Conservation (phyloP, 1,140 invertebrate species). For the Liolophura sinensis region DNA sequence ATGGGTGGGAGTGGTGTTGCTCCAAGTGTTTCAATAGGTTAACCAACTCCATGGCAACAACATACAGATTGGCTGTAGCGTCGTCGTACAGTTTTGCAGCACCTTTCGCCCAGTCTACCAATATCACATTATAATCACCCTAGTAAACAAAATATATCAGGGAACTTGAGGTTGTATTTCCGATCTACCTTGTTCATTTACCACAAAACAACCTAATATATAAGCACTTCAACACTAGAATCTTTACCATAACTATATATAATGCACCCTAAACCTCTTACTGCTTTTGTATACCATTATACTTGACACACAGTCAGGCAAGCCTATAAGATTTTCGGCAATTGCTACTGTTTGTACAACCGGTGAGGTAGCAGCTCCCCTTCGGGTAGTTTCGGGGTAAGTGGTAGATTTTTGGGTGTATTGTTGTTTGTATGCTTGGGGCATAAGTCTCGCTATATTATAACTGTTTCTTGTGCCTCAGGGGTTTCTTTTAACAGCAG, state of each 20-base stretch:
- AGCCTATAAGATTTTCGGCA: no score
- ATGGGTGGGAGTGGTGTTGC: constrained; percentile 5
- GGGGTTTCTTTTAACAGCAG: no score
- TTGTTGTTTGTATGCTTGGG: no score
- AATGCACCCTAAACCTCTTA: neutral
- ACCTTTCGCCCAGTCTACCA: constrained; percentile 92
- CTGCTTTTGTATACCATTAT: neutral
- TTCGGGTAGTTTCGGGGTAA: no score
- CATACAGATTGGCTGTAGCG: constrained; percentile 86
- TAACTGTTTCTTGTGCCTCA: no score
- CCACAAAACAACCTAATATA: neutral
- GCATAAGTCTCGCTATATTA: no score
- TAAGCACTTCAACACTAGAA: neutral
- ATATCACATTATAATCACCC: constrained; percentile 74
- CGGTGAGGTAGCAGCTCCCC: no score
- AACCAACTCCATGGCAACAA: constrained; percentile 88
- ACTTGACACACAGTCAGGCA: neutral
- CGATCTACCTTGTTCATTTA: neutral
- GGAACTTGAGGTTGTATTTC: neutral
- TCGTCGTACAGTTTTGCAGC: constrained; percentile 86
- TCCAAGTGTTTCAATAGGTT: constrained; percentile 65
- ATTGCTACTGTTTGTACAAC: no score
- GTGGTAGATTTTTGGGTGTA: no score
- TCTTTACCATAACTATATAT: neutral
- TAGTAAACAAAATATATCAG: constrained; percentile 12